Evolutionary conservation across 2,113 vertebrate species (phyloP).

Genomic region (Onychostruthus taczanowskii): DNA sequence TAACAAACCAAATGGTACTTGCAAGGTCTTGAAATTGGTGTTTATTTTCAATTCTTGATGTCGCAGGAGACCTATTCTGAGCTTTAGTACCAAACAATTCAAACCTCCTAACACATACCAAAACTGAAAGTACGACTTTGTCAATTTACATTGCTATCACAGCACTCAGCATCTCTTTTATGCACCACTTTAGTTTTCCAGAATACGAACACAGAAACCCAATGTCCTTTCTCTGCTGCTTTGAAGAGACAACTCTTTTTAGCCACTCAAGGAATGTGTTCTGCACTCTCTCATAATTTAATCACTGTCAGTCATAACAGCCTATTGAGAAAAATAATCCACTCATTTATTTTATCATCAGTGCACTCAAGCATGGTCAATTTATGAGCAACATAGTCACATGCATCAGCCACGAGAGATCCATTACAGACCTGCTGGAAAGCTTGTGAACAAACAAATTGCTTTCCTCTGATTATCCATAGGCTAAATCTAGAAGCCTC

Average conservation of each 20-base stretch:
- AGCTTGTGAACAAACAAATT: slow-evolving; percentile 22
- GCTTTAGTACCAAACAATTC: background rate
- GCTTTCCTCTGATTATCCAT: slow-evolving; percentile 21
- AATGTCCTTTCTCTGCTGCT: slow-evolving; percentile 34
- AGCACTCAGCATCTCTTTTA: background rate
- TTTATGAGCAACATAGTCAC: slow-evolving; percentile 46
- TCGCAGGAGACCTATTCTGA: background rate
- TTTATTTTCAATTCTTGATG: background rate
- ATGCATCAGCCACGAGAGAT: slow-evolving; percentile 39
- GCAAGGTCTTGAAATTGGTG: background rate
- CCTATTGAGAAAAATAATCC: slow-evolving; percentile 67
- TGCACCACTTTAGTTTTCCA: background rate
- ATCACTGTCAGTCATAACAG: slow-evolving; percentile 56
- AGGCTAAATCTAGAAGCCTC: background rate
- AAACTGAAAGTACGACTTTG: background rate
- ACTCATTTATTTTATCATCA: slow-evolving; percentile 63
- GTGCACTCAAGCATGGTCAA: slow-evolving; percentile 54
- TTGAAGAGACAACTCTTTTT: slow-evolving; percentile 18
- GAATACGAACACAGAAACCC: background rate
- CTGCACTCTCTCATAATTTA: slow-evolving; percentile 44
- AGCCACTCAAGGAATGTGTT: slow-evolving; percentile 23
- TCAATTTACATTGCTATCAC: background rate
- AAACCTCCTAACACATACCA: background rate
- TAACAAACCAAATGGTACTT: background rate
- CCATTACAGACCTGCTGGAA: slow-evolving; percentile 7